These are phyloP conservation scores for Drosophila ananassae DNA, from an alignment of 1,140 invertebrate genomes.

Conservation along the genomic window DNA sequence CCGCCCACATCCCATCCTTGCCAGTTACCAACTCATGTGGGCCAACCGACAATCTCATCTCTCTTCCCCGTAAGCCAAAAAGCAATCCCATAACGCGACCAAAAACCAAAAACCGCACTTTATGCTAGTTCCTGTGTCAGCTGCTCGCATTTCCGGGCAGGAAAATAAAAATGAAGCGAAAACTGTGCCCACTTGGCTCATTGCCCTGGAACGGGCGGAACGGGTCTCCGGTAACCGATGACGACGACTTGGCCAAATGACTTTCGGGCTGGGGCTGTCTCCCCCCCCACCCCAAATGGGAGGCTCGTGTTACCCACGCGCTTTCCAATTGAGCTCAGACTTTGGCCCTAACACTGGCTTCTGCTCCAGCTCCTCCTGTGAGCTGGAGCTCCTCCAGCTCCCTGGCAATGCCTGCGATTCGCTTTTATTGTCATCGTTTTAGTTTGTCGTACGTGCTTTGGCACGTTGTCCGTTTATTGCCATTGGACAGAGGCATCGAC, in stretches of 20 bases:
- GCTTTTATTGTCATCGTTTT: constrained; percentile 79
- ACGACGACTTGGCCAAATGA: constrained; percentile 55
- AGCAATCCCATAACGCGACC: no score
- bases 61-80: constrained; percentile 11
- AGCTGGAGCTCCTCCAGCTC: constrained; percentile 8
- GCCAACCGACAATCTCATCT: neutral
- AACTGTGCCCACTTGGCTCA: constrained; percentile 76
- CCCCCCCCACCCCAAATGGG: neutral
- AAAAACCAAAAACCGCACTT: constrained; percentile 51
- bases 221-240: constrained; percentile 29
- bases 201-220: constrained; percentile 51
- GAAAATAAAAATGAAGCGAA: constrained; percentile 21
- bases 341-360: constrained; percentile 6
- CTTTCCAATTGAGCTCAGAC: constrained; percentile 56
- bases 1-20: neutral
- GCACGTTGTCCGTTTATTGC: constrained; percentile 75
- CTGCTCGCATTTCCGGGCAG: constrained; percentile 61
- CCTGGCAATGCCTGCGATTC: constrained; percentile 52
- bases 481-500: constrained; percentile 42
- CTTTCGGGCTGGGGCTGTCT: constrained; percentile 33
- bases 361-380: constrained; percentile 21
- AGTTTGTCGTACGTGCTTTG: constrained; percentile 78
- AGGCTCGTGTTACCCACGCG: constrained; percentile 78
- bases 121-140: constrained; percentile 64
- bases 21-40: neutral